phyloP scores from a whole-genome alignment of 2,797 vertebrate genomes.

The Hylomyscus alleni region DNA sequence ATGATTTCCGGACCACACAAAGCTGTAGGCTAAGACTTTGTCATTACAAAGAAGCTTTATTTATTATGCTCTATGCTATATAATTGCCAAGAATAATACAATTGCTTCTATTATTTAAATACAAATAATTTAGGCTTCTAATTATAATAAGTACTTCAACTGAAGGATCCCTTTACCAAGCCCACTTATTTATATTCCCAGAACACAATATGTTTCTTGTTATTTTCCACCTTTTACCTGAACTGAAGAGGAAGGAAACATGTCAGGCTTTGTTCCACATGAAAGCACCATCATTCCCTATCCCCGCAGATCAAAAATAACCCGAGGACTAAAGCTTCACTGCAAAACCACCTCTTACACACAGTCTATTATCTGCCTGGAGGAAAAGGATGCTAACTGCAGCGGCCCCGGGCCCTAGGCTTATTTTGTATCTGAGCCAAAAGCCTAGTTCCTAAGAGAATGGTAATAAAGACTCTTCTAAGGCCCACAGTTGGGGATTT shows the following conservation, averaged over 20 bases:
- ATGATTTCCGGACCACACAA: neutral
- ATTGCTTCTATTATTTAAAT: constrained; percentile 57
- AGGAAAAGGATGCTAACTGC: constrained; percentile 63
- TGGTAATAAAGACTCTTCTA: constrained; percentile 56
- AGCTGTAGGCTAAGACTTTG: neutral
- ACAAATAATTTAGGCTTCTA: constrained; percentile 62
- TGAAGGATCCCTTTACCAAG: constrained; percentile 26
- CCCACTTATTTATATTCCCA: constrained; percentile 54
- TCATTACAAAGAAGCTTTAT: neutral
- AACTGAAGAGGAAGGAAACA: constrained; percentile 34
- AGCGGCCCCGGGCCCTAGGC: constrained; percentile 24
- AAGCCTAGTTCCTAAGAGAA: constrained; percentile 50
- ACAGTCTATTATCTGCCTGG: constrained; percentile 52
- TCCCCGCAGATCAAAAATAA: constrained; percentile 55
- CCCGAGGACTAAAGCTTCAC: constrained; percentile 23
- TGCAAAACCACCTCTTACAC: constrained; percentile 60
- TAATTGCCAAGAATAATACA: constrained; percentile 54
- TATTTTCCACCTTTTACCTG: constrained; percentile 50
- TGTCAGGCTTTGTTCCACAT: constrained; percentile 22
- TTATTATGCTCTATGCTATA: neutral
- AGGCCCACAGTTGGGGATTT: constrained; percentile 54
- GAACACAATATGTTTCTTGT: constrained; percentile 49
- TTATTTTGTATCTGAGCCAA: constrained; percentile 72
- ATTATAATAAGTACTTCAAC: constrained; percentile 50
- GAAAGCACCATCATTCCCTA: constrained; percentile 45